Conservation (phyloP, 2,888 invertebrate genomes). For the Teleogryllus oceanicus region DNA sequence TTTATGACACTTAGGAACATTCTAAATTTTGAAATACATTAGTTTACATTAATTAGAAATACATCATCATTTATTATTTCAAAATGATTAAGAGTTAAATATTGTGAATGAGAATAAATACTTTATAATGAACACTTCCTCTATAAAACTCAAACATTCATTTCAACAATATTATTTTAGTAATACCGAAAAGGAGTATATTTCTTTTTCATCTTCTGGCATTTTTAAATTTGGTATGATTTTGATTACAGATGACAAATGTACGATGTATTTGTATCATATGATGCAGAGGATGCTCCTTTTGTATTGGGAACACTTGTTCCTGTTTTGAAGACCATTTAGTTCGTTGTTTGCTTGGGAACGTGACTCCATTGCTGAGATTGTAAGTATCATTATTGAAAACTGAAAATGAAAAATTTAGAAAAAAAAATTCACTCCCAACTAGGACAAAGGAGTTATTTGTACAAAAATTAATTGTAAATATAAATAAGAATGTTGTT, state of each 20-base stretch:
- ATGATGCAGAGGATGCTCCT: slow-evolving; percentile 61
- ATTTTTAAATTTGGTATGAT: background rate
- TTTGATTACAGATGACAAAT: slow-evolving; percentile 51
- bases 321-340: slow-evolving; percentile 60
- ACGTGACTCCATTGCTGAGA: slow-evolving; percentile 37
- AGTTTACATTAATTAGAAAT: too few species aligned
- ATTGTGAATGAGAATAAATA: too few species aligned
- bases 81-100: too few species aligned
- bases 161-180: background rate
- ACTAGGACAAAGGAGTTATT: too few species aligned
- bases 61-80: too few species aligned
- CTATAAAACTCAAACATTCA: background rate
- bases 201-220: background rate
- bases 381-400: slow-evolving; percentile 24
- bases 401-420: too few species aligned
- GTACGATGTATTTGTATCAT: slow-evolving; percentile 63
- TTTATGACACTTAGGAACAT: too few species aligned
- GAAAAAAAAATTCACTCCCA: too few species aligned
- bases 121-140: too few species aligned
- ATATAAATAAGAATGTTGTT: background rate
- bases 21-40: too few species aligned
- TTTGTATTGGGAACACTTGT: slow-evolving; percentile 60
- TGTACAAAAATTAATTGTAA: background rate
- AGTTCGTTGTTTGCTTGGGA: slow-evolving; percentile 58
- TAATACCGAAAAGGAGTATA: background rate